These are phyloP conservation scores for Emydura subglobosa DNA, from an alignment of 2,113 vertebrate species.

Conservation along the genomic window DNA sequence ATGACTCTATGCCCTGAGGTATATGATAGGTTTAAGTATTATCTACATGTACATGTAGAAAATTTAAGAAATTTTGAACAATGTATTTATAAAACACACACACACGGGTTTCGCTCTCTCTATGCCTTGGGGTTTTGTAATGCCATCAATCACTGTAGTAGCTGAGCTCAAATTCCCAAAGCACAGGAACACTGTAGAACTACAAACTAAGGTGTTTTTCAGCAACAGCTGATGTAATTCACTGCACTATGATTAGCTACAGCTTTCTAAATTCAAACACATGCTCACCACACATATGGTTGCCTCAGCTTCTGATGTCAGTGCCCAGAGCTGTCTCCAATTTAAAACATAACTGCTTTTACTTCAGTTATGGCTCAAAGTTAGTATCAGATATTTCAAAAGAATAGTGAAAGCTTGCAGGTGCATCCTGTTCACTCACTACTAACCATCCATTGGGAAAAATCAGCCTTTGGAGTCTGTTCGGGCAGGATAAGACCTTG, in stretches of 20 bases:
- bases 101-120: rapidly evolving
- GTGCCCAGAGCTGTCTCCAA: background rate
- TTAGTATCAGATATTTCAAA: background rate
- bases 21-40: rapidly evolving
- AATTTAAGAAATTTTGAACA: background rate
- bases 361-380: background rate
- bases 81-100: background rate
- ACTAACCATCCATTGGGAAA: background rate
- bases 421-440: background rate
- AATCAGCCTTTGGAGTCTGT: background rate
- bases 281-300: too few relatives aligned
- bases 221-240: background rate
- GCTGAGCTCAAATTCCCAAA: background rate
- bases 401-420: background rate
- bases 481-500: background rate
- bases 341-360: background rate
- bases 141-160: background rate
- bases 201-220: background rate
- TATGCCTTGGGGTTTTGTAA: background rate
- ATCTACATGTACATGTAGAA: rapidly evolving
- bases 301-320: background rate
- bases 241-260: background rate
- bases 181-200: background rate
- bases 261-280: too few relatives aligned
- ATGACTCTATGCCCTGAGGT: background rate